Evolutionary conservation across 2,797 vertebrate genomes (phyloP).

Genomic region (Cossypha caffra): DNA sequence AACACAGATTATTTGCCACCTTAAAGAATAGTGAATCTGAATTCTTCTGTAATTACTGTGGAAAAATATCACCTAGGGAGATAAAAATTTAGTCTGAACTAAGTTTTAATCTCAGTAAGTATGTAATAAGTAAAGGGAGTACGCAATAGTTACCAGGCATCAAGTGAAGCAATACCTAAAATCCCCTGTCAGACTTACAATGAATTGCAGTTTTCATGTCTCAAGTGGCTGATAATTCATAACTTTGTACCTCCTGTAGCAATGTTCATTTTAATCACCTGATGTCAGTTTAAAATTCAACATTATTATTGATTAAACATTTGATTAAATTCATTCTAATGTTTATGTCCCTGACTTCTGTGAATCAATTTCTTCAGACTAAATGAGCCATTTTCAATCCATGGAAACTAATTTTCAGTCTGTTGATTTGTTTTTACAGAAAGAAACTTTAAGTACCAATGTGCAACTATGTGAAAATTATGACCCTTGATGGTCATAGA

Average conservation of each 20-base stretch:
- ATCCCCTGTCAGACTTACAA: neutral
- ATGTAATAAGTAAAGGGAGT: neutral
- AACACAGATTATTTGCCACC: neutral
- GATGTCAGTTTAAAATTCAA: neutral
- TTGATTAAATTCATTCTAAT: neutral
- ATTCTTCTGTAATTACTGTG: neutral
- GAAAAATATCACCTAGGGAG: neutral
- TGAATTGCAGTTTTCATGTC: neutral
- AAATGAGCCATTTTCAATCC: neutral
- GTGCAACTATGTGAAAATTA: neutral
- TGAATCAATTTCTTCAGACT: neutral
- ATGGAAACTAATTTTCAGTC: neutral
- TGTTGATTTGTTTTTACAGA: neutral
- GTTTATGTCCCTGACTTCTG: neutral
- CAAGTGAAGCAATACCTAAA: neutral
- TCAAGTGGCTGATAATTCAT: neutral
- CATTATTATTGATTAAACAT: neutral
- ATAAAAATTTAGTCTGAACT: neutral
- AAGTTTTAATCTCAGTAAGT: neutral
- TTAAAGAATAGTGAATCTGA: neutral
- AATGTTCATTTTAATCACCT: neutral
- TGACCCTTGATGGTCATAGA: neutral
- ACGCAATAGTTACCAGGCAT: neutral
- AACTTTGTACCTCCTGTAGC: neutral
- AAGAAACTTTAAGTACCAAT: neutral